Base-by-base conservation (phyloP, 1,140 invertebrate genomes). In the Brachionus koreanus region DNA sequence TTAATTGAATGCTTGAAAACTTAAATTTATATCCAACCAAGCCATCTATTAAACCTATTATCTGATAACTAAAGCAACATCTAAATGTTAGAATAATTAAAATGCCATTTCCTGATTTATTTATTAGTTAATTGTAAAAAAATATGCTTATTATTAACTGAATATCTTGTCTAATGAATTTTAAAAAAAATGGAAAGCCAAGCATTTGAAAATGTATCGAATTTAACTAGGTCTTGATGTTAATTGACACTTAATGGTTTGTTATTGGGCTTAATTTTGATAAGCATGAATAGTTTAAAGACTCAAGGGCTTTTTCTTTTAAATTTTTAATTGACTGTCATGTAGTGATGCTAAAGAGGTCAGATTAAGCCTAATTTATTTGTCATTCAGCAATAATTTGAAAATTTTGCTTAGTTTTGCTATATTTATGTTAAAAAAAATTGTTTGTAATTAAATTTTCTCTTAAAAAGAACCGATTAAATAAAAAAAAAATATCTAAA, bases 281-380 rank as follows among this genome's bases (percentile, higher is more conserved):
- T 69, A 69, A 69, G 67, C 67, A 43, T 69, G 67, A 57, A 57
- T 57, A 57, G 49, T 57, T 57, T 3, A 19, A 57, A 57, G 49
- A 57, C 49, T 57, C n/a, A 57, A 57, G 49, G 49, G 49, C 19
- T 23, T 57, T 57, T 25, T 19, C 9, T 57, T 57, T 57, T 23
- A 57, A 57, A 57, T 57, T 57, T 5, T 57, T 57, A 57, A 57
- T 57, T 57, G 19, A 57, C 49, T 57, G 49, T 57, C 49, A 57
- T 42, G 39, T 57, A 57, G 49, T 57, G 49, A 19, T 16, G 49
- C 49, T 57, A 57, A 57, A 57, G 16, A 57, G 49, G 49, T 57
- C 49, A 57, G 6, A 19, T 57, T 19, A 57, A 19, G 49, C n/a
- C 19, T 23, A 46, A 49, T 57, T 19, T 57, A 23, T 57, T 57